Evolutionary conservation across 2,888 invertebrate genomes (phyloP), one percentile per base, ranked within the genome.

Genomic region (Gymnosoma rotundatum): DNA sequence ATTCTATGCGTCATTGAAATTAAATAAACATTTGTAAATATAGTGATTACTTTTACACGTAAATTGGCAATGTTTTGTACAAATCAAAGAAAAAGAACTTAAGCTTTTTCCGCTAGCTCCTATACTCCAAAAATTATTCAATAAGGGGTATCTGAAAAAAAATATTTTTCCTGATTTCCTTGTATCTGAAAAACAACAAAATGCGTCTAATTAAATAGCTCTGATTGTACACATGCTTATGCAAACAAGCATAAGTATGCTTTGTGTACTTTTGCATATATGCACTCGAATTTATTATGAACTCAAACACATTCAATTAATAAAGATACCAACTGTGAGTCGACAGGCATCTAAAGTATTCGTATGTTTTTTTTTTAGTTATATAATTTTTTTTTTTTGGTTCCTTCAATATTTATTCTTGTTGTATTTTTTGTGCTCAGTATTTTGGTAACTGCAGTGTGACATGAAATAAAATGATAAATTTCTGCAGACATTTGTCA

Each of bases 311-410:
- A 81, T 81, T 78, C 81, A 84, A 84, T 84, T 84, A 84, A 84
- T 84, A 84, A 84, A 84, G 84, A 84, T 84, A 84, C 84, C 84
- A 84, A 84, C 84, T 81, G 81, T 78, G 81, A 84, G 84, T 74
- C 70, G 78, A 84, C 84, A 84, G 70, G 70, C 64, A 75, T 80
- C 76, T 60, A 63, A 74, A 69, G 83, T 80, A 84, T 81, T 54
- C 70, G 64, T 64, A 56, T 74, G 64, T 32, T 32, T 64, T 32
- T 32, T 32, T 8, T 32, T 5, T 32, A 1, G 25, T 25, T 25
- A 25, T 2, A 25, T 32, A 0, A 5, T 32, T 32, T 32, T 7
- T 32, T 32, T 32, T 32, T 8, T 32, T 32, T 36, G 16, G 16
- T 20, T 48, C 20, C n/a, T 16, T 73, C 50, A n/a, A 16, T 48